A percentile compares a stretch with the other conserved stretches of the same genome.
Evolutionary conservation across 2,888 invertebrate genomes (phyloP).

Genomic region (Ischnura elegans): DNA sequence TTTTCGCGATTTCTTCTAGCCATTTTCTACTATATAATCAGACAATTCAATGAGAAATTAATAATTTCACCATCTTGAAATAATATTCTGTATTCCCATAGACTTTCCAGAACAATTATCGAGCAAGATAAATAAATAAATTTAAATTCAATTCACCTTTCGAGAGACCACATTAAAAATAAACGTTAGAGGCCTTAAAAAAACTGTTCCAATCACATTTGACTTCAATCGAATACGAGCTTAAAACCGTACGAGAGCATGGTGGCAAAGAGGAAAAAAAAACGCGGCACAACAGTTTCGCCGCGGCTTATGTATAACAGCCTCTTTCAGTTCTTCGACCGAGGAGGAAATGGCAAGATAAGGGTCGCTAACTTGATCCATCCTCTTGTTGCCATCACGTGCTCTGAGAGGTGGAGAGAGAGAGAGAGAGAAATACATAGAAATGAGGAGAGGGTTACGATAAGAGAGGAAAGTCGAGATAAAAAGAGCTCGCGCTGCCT

Average conservation of each 20-base stretch:
- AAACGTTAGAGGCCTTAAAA: too few species aligned
- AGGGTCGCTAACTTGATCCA: conserved; percentile 42
- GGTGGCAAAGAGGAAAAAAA: not conserved
- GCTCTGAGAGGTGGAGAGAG: not conserved
- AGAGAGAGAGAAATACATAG: not conserved
- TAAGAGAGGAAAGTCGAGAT: conserved; percentile 40
- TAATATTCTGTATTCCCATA: too few species aligned
- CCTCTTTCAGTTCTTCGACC: conserved; percentile 35
- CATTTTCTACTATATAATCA: too few species aligned
- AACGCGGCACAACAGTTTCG: not conserved
- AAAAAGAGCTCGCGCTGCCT: not conserved
- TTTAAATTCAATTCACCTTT: not conserved
- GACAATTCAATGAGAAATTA: too few species aligned
- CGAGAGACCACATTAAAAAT: too few species aligned
- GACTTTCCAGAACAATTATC: too few species aligned
- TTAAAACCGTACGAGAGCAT: not conserved
- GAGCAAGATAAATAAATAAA: not conserved
- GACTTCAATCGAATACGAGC: too few species aligned
- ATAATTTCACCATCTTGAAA: too few species aligned
- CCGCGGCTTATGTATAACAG: not conserved
- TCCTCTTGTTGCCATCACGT: conserved; percentile 33
- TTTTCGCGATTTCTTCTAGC: too few species aligned
- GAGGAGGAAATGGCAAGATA: conserved; percentile 23
- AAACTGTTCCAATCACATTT: too few species aligned
- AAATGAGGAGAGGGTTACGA: not conserved